Evolutionary conservation across 2,888 invertebrate species (phyloP), one percentile per base, ranked within the genome.

Genomic region (Coelopa pilipes): DNA sequence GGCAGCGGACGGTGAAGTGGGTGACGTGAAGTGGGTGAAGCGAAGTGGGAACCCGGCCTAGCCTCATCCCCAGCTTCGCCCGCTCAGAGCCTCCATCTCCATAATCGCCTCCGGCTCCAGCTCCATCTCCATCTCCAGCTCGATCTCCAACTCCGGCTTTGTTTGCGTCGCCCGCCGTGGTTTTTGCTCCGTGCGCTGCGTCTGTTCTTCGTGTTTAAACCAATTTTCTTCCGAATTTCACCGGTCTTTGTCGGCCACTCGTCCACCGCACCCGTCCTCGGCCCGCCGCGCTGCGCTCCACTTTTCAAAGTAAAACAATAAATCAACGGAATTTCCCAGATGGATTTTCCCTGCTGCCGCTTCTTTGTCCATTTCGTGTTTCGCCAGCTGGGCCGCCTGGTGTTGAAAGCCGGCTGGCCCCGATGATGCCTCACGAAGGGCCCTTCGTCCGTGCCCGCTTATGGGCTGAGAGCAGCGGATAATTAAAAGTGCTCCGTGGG

Each of bases 301-400:
- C 57, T 69, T 57, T 69, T 57, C 13, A 34, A 55, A 55, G 68
- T 68, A 55, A 55, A 79, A 78, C 78, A 82, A 84, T 84, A 83
- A 82, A 82, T 83, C 82, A 83, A 79, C 77, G 77, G 79, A 81
- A 83, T 83, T 84, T 82, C 82, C 82, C 83, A 80, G 82, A 82
- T 81, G 82, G 80, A 80, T 83, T 82, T 82, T 79, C 83, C 79
- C 82, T 81, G 57, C 24, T 59, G 57, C 24, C 19, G 19, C 24
- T 21, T 1, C 21, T 19, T 59, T 59, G 21, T 59, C 24, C 57
- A 57, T 21, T 59, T 57, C 21, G 11, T n/a, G 57, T n/a, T 57
- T 59, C 24, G 19, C 57, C 34, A 34, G 34, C 34, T 34, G 34
- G 34, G 34, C 7, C 7, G 2, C 34, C 34, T 2, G 34, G 34